Evolutionary conservation across 2,888 invertebrate species (phyloP), one percentile per base, ranked within the genome.

Genomic region (Drosophila phalerata): DNA sequence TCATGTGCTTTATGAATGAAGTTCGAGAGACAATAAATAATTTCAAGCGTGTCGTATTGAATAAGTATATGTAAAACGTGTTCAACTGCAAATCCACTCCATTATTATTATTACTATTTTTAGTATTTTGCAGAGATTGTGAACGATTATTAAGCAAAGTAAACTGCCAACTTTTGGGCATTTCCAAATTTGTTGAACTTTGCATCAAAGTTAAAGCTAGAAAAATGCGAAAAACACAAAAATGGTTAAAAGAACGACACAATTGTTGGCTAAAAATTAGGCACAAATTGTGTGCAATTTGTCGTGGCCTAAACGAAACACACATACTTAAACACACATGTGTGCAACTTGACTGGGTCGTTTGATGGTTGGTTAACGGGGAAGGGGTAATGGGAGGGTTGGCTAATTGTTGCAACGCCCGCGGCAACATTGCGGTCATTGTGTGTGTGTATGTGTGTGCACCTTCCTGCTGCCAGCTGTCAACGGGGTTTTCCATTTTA

Each of bases 251-350:
- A 52, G 49, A 47, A 53, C 52, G 47, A 40, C 58, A 63, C 64
- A 82, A 73, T 65, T 88, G 86, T 73, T 67, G 67, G 72, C 84
- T 64, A 60, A 76, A 85, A 85, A 88, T 88, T 72, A 76, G 79
- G 84, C 84, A 73, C 79, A 75, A 84, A 75, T 85, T 82, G 88
- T 68, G 70, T 60, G 83, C 81, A 84, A 84, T 85, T 85, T 84
- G 86, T 85, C 79, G 69, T 73, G 73, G 68, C 68, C 73, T 64
- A 64, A 81, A 63, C 68, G 52, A 64, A 69, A 60, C 38, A 49
- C 25, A 47, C 65, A 48, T 56, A 60, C 55, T 10, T n/a, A 22
- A 19, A 49, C 49, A 34, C 65, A 60, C 60, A 34, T 25, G 19
- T 25, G 67, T 71, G 69, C 53, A 73, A 66, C 69, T 61, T 53